Evolutionary conservation across 2,797 vertebrate genomes (phyloP).

Genomic region (Petrocephalus schoutedeni): DNA sequence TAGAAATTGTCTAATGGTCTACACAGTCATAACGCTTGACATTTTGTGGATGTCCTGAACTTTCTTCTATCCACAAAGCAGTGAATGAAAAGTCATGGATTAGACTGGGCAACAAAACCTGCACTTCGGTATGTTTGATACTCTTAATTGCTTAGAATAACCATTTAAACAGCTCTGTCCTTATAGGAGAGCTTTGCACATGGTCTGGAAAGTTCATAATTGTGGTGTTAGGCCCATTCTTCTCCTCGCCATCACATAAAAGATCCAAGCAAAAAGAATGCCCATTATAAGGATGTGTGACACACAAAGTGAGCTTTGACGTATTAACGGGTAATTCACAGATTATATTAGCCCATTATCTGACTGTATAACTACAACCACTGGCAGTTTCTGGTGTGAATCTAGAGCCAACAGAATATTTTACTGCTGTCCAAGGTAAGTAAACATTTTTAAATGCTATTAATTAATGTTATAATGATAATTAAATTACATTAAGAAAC

Average conservation of each 20-base stretch:
- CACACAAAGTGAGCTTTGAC: slow-evolving; percentile 5
- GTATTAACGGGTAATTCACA: background rate
- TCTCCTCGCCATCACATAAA: slow-evolving; percentile 1
- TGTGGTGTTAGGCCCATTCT: background rate
- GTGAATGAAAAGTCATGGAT: background rate
- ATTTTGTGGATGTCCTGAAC: background rate
- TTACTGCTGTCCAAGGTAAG: slow-evolving; percentile 10
- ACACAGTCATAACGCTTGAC: background rate
- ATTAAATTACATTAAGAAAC: background rate
- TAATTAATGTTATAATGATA: background rate
- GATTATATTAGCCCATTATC: background rate
- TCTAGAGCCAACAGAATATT: background rate
- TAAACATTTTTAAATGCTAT: background rate
- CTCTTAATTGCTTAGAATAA: background rate
- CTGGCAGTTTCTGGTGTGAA: background rate
- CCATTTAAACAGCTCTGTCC: background rate
- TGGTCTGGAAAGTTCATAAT: background rate
- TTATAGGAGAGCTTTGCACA: background rate
- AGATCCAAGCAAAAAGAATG: slow-evolving; percentile 21
- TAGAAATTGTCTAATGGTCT: background rate
- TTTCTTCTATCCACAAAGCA: background rate
- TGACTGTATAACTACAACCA: slow-evolving; percentile 19
- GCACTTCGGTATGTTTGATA: background rate
- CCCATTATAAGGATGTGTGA: background rate
- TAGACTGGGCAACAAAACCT: background rate